Evolutionary conservation across 1,140 invertebrate species (phyloP).

Genomic region (Aphelenchoides fujianensis): DNA sequence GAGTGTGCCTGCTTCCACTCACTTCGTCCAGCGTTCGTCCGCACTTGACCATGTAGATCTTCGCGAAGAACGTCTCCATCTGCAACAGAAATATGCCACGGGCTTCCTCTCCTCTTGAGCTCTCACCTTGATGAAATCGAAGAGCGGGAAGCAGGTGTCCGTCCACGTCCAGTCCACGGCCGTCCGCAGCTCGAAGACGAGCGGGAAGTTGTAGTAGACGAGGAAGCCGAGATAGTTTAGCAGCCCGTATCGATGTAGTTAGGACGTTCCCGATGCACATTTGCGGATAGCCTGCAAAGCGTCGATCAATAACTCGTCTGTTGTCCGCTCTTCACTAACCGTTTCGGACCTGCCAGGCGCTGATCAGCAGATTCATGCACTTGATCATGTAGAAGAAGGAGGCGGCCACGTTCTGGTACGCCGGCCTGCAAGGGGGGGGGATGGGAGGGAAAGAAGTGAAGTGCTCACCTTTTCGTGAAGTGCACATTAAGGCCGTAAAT

Average conservation of each 20-base stretch:
- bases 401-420: constrained; percentile 31
- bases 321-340: too few species aligned
- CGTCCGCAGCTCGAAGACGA: constrained; percentile 88
- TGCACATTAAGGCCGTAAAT: constrained; percentile 88
- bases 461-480: constrained; percentile 74
- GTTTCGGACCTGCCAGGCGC: constrained; percentile 58
- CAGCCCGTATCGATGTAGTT: constrained; percentile 51
- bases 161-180: constrained; percentile 93
- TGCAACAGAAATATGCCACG: too few species aligned
- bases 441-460: too few species aligned
- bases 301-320: too few species aligned
- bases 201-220: constrained; percentile 84
- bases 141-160: constrained; percentile 91
- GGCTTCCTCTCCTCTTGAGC: too few species aligned
- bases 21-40: constrained; percentile 39
- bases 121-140: constrained; percentile 98
- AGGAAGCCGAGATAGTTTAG: constrained; percentile 52
- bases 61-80: constrained; percentile 72
- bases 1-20: too few species aligned
- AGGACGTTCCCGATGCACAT: constrained; percentile 52
- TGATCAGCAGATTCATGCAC: constrained; percentile 51
- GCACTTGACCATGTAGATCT: constrained; percentile 54
- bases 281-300: too few species aligned
- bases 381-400: constrained; percentile 52
- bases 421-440: not conserved